Conservation (phyloP, 2,113 vertebrate genomes). For the Actenoides hombroni region DNA sequence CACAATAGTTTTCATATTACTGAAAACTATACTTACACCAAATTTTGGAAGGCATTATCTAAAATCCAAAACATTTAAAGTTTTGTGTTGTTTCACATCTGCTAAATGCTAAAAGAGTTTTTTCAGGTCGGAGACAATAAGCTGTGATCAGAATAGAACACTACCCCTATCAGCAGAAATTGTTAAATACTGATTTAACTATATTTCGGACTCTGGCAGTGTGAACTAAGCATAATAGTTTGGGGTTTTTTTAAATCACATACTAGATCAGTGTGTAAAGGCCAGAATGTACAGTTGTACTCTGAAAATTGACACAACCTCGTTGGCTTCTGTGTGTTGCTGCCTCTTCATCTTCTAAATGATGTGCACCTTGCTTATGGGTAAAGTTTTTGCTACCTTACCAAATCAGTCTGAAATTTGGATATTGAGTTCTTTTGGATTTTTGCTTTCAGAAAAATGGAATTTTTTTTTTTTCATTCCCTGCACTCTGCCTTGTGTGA, state of each 20-base stretch:
- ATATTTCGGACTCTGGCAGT: conserved; percentile 4
- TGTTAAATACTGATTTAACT: neutral
- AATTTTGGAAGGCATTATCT: conserved; percentile 66
- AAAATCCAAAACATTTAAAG: neutral
- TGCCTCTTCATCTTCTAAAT: neutral
- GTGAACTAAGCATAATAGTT: neutral
- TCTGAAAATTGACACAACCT: conserved; percentile 53
- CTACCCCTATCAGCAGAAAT: neutral
- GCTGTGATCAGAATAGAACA: neutral
- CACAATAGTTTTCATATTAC: conserved; percentile 51
- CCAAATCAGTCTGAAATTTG: neutral
- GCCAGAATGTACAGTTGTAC: conserved; percentile 47
- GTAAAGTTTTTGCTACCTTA: neutral
- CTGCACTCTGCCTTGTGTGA: neutral
- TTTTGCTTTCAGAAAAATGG: neutral
- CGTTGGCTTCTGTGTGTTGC: neutral
- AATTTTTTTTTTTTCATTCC: neutral
- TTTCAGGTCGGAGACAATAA: neutral
- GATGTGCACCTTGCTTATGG: neutral
- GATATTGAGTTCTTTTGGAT: neutral
- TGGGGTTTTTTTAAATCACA: neutral
- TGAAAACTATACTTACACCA: conserved; percentile 61
- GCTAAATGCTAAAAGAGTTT: neutral
- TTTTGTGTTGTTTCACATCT: neutral
- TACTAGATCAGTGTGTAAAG: conserved; percentile 16